Percentiles rank a stretch among this genome's conserved stretches.
phyloP scores from a whole-genome alignment of 1,140 invertebrate genomes.

The Drosophila baimaii region DNA sequence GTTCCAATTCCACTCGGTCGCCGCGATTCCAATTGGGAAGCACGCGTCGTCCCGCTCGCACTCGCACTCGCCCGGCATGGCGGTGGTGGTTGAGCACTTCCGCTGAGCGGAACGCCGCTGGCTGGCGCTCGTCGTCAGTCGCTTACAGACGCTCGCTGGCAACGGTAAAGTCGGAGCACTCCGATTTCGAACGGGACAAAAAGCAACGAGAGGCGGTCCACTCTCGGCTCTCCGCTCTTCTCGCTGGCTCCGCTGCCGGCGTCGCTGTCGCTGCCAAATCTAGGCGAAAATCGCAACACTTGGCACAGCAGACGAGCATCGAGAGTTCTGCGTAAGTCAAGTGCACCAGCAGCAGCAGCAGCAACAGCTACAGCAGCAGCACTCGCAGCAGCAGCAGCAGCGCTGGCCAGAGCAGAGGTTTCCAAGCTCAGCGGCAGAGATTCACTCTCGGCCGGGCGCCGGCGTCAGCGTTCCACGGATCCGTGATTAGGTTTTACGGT shows the following conservation, averaged over 20 bases:
- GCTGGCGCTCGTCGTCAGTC: conserved; percentile 53
- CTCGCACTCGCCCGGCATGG: conserved; percentile 3
- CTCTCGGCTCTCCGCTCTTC: conserved; percentile 9
- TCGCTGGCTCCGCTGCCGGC: conserved; percentile 26
- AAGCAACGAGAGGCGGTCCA: conserved; percentile 29
- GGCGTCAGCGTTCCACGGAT: conserved; percentile 71
- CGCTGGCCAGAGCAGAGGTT: conserved; percentile 23
- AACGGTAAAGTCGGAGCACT: conserved; percentile 46
- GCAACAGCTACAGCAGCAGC: neutral
- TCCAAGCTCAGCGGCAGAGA: conserved; percentile 60
- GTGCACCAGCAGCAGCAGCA: conserved; percentile 28
- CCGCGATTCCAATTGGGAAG: conserved; percentile 72
- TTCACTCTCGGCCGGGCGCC: conserved; percentile 64
- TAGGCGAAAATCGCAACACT: conserved; percentile 75
- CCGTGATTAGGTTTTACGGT: conserved; percentile 84
- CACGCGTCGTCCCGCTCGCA: conserved; percentile 44
- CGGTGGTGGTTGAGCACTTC: conserved; percentile 39
- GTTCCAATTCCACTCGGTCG: conserved; percentile 54
- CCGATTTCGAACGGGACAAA: conserved; percentile 31
- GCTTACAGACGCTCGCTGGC: conserved; percentile 53
- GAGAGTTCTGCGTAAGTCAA: conserved; percentile 46
- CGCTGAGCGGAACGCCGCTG: conserved; percentile 26
- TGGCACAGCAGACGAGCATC: conserved; percentile 30
- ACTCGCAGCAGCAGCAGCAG: conserved; percentile 20
- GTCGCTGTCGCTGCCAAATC: conserved; percentile 63